phyloP scores from a whole-genome alignment of 2,113 vertebrate species.

The Gnathonemus longibarbis region DNA sequence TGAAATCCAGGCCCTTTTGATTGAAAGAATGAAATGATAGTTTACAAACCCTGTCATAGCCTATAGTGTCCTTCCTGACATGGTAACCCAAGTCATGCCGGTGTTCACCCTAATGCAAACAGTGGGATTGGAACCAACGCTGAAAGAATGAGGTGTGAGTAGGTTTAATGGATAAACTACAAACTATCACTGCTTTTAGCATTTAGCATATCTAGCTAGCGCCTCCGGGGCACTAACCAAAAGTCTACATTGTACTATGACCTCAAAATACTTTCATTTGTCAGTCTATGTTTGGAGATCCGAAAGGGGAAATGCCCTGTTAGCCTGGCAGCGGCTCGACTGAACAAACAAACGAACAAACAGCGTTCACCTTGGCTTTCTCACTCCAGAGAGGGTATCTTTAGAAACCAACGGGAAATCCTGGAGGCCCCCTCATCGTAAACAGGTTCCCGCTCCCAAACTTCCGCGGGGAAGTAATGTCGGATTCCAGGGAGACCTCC shows the following conservation, averaged over 20 bases:
- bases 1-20: neutral
- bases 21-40: neutral
- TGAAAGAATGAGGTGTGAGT: neutral
- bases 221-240: neutral
- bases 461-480: conserved; percentile 23
- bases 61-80: neutral
- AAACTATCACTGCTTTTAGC: neutral
- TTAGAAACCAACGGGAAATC: conserved; percentile 51
- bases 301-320: neutral
- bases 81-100: neutral
- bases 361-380: conserved; percentile 28
- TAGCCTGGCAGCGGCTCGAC: conserved; percentile 11
- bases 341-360: conserved; percentile 31
- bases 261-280: neutral
- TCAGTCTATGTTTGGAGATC: neutral
- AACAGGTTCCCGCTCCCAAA: conserved; percentile 27
- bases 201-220: neutral
- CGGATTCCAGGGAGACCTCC: neutral
- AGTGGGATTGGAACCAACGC: neutral
- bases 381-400: conserved; percentile 41
- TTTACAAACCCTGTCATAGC: neutral
- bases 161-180: neutral
- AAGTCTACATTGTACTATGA: neutral
- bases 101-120: neutral
- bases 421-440: conserved; percentile 36